Evolutionary conservation across 2,888 invertebrate species (phyloP), one percentile per base, ranked within the genome.

Genomic region (Drosophila neutralis): DNA sequence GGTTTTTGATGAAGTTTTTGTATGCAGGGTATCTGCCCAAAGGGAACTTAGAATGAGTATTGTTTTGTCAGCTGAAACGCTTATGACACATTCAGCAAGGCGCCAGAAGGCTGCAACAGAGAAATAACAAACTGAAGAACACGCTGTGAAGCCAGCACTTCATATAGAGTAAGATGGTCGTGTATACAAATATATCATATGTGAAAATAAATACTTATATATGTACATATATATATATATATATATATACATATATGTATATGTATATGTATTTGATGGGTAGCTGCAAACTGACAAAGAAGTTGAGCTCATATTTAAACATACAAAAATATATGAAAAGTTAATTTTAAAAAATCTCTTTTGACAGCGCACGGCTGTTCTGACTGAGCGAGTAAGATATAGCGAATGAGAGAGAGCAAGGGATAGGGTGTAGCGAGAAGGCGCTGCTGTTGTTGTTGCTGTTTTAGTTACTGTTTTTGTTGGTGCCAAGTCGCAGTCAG

Each of bases 331-430:
- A 88, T 88, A 87, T 88, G 78, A 87, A 88, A 87, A 87, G 89
- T 88, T 87, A 88, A 87, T 87, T 87, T 87, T 79, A 87, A 87
- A 88, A 87, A 87, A 87, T 87, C 87, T 88, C 89, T 88, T 87
- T 84, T 88, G 89, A 87, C 87, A 86, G 86, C 76, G 58, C 59
- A n/a, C 74, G 40, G 64, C 48, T 56, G 63, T 53, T 15, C 24
- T 33, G 71, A 38, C 40, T 38, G 15, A 56, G 54, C 31, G 31
- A 29, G 57, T 21, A 69, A 61, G 29, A 8, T 45, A 54, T 11
- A 33, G 48, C 49, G 65, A 36, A 21, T 70, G 38, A 27, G 18
- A 29, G 11, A 6, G 15, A 29, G 54, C 4, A n/a, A 35, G 56
- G 66, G 59, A n/a, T 67, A 59, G 33, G 2, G 51, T 15, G 72